Evolutionary conservation across 2,113 vertebrate genomes (phyloP).

Genomic region (Columbina picui): DNA sequence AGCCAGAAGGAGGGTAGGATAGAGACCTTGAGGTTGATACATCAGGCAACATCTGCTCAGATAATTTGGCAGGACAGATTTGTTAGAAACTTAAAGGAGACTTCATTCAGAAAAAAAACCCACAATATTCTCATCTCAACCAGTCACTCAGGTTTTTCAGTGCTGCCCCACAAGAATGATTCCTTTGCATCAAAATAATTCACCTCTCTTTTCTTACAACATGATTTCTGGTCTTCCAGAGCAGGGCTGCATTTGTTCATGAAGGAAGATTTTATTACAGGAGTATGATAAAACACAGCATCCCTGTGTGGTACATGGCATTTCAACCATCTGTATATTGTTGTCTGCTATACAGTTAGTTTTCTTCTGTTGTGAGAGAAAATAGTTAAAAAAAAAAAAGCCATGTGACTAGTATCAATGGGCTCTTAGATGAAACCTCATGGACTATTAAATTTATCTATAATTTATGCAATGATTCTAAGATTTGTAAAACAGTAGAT

Average conservation of each 20-base stretch:
- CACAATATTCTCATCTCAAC: background rate
- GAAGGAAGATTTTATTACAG: background rate
- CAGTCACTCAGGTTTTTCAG: accelerated
- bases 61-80: background rate
- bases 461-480: background rate
- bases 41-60: accelerated
- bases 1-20: background rate
- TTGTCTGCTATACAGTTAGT: background rate
- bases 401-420: background rate
- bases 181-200: background rate
- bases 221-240: background rate
- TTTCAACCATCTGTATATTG: background rate
- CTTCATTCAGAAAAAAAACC: background rate
- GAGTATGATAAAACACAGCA: background rate
- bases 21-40: background rate
- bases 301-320: background rate
- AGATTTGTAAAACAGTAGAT: slow-evolving; percentile 12
- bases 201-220: background rate
- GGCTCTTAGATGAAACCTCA: slow-evolving; percentile 1
- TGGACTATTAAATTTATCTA: background rate
- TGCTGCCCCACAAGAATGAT: background rate
- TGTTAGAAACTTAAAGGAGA: background rate
- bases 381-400: background rate
- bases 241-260: background rate
- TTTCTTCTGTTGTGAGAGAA: background rate